Base-by-base conservation (phyloP, 1,140 invertebrate genomes). In the Drosophila subpulchrella region DNA sequence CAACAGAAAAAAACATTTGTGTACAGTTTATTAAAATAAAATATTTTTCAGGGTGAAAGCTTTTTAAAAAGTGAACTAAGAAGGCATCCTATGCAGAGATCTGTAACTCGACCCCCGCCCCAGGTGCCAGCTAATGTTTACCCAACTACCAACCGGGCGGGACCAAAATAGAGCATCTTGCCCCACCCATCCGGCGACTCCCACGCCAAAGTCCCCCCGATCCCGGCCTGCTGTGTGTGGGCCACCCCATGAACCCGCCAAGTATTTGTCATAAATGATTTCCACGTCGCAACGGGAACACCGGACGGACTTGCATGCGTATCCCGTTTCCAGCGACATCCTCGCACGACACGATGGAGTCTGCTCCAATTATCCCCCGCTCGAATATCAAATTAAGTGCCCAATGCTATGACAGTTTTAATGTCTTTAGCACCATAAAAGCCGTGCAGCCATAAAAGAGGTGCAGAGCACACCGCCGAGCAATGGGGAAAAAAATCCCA, bases 341-440 rank as follows among this genome's bases (percentile, higher is more conserved):
- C 65, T 36, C 30, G 41, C 42, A 46, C 65, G 32, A 66, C 61
- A 66, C 46, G 38, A 42, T 30, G 61, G 38, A 65, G 76, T 88
- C 84, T 71, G 81, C 60, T 80, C 80, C 84, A 89, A 88, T 88
- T 88, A 88, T 84, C 65, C 76, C 73, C 61, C 51, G 71, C 84
- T 81, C 84, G 80, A 78, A 80, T 88, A 88, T 89, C 84, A 89
- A 84, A 88, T 88, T 88, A 88, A 88, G 84, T 89, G 80, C 73
- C 80, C 79, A 70, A 65, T 77, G 84, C 80, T 81, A 71, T 89
- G 84, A 88, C 84, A 88, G 80, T 88, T 88, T 88, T 88, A 89
- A 88, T 88, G 84, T 88, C 65, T 88, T 89, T 84, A 79, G 57
- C 83, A 73, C 79, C 76, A 88, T 86, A 88, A 88, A 83, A 79